phyloP scores from a whole-genome alignment of 2,888 invertebrate species.

The Drosophila nigritarsus region DNA sequence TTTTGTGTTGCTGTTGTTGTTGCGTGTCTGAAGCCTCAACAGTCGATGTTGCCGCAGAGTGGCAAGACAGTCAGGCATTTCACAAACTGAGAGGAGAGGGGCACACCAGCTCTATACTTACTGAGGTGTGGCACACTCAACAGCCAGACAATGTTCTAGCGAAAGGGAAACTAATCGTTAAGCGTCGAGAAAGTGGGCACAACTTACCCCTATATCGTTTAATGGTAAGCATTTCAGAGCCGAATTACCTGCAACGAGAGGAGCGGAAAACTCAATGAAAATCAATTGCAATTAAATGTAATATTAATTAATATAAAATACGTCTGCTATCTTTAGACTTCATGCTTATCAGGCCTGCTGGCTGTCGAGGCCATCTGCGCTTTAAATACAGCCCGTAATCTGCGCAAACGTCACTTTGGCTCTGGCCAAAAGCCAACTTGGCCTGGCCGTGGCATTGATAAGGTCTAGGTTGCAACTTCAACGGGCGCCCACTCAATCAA shows the following conservation, averaged over 20 bases:
- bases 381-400: slow-evolving; percentile 37
- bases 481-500: slow-evolving; percentile 63
- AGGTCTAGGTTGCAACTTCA: slow-evolving; percentile 68
- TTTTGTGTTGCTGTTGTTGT: slow-evolving; percentile 38
- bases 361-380: slow-evolving; percentile 26
- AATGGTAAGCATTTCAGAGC: slow-evolving; percentile 65
- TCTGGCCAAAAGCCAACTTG: slow-evolving; percentile 32
- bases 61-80: slow-evolving; percentile 13
- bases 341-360: slow-evolving; percentile 10
- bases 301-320: slow-evolving; percentile 5
- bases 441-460: slow-evolving; percentile 52
- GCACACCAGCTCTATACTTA: slow-evolving; percentile 16
- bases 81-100: slow-evolving; percentile 37
- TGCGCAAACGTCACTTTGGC: slow-evolving; percentile 52
- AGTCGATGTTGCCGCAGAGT: slow-evolving; percentile 14
- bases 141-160: slow-evolving; percentile 45
- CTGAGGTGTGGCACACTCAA: slow-evolving; percentile 39
- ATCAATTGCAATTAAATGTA: slow-evolving; percentile 1
- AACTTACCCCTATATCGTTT: slow-evolving; percentile 73
- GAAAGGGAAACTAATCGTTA: slow-evolving; percentile 54
- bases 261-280: slow-evolving; percentile 12
- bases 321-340: not conserved
- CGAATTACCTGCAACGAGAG: slow-evolving; percentile 69
- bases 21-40: slow-evolving; percentile 61
- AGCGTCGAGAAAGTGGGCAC: slow-evolving; percentile 28